phyloP scores from a whole-genome alignment of 1,140 invertebrate species.

The Zeugodacus cucurbitae region DNA sequence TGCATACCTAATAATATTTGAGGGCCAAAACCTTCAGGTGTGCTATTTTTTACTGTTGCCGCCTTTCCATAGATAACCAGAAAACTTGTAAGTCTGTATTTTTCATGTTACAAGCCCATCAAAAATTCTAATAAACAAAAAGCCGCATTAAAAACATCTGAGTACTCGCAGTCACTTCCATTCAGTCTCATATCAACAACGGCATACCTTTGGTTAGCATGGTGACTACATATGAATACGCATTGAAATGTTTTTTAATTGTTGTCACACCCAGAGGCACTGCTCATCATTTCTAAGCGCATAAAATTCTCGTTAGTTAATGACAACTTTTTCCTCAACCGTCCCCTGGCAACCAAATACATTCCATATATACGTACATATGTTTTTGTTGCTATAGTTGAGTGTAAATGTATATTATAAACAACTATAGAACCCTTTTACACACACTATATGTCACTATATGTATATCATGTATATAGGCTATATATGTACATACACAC shows the following conservation, averaged over 20 bases:
- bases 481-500: too few relatives aligned
- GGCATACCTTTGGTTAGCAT: not conserved
- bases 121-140: constrained; percentile 13
- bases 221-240: not conserved
- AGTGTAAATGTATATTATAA: too few relatives aligned
- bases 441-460: too few relatives aligned
- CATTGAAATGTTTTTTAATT: constrained; percentile 11
- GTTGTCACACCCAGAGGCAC: constrained; percentile 6
- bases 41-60: too few relatives aligned
- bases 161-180: not conserved
- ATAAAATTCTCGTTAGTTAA: constrained; percentile 26
- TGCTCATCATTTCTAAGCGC: constrained; percentile 26
- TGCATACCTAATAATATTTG: too few relatives aligned
- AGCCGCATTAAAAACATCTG: not conserved
- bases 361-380: not conserved
- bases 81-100: not conserved
- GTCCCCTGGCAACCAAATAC: not conserved
- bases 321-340: not conserved
- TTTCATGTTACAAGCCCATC: constrained; percentile 1
- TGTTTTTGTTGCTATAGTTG: too few relatives aligned
- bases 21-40: too few relatives aligned
- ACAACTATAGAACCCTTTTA: too few relatives aligned
- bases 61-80: too few relatives aligned
- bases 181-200: too few relatives aligned
- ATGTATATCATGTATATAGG: too few relatives aligned